Evolutionary conservation across 2,888 invertebrate species (phyloP), one percentile per base, ranked within the genome.

Genomic region (Dasypolia templi): DNA sequence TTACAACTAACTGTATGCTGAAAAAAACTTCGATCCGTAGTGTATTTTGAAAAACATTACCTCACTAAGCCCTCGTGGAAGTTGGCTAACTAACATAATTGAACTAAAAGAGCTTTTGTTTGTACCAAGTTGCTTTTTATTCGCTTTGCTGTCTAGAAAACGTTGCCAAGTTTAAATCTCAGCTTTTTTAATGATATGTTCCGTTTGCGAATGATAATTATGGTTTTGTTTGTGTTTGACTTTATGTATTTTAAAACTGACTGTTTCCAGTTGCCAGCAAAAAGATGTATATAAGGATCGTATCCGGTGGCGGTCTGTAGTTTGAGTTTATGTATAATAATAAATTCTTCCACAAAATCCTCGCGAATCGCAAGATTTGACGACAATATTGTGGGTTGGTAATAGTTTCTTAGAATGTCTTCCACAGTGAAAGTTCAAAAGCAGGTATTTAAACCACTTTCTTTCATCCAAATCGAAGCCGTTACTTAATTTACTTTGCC

Each of bases 31-130:
- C 71, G 53, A 72, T 80, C 29, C 46, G 63, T 29, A 35, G 64
- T 56, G 81, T 72, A 58, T 82, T 81, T 70, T 81, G 64, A 73
- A 68, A 51, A 73, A 73, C 82, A 82, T 82, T 82, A 82, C 78
- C 68, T 74, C 68, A 42, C 73, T 72, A 81, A 81, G 65, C 67
- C 11, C 46, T 67, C 61, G 55, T 55, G 44, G 67, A 81, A 78
- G 73, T 82, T 81, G 64, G 55, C 53, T 82, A 77, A 77, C 77
- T 77, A 82, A 81, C 75, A 72, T 82, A 82, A 82, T 82, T 79
- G 79, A 82, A 82, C 72, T 73, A 71, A 82, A 79, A 65, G 44
- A 75, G 71, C 79, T 56, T 68, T 82, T 82, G 82, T 82, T 77
- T 81, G 71, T 42, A 67, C 63, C 26, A 66, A 82, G 65, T 79